phyloP scores from a whole-genome alignment of 2,797 vertebrate species.

The Percopsis omiscomaycus region DNA sequence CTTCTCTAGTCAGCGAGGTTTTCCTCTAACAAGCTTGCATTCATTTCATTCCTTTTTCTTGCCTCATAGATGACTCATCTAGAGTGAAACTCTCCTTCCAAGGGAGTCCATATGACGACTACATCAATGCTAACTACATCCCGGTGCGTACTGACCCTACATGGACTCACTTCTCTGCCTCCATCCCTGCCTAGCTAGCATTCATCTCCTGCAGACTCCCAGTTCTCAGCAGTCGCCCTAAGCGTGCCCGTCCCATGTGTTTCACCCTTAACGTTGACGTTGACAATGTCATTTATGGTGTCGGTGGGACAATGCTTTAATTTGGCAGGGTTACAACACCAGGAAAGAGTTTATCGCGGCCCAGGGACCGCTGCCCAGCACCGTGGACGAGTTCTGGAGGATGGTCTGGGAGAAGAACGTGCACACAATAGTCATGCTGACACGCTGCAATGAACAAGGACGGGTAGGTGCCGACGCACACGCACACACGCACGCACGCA shows the following conservation, averaged over 20 bases:
- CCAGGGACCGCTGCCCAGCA: slow-evolving; percentile 92
- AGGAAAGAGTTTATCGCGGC: slow-evolving; percentile 92
- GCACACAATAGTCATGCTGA: slow-evolving; percentile 91
- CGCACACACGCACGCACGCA: background rate
- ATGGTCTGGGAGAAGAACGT: slow-evolving; percentile 97
- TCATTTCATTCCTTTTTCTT: slow-evolving; percentile 43
- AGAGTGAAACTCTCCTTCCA: slow-evolving; percentile 90
- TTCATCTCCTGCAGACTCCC: no score
- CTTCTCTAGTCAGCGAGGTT: background rate
- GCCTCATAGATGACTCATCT: slow-evolving; percentile 86
- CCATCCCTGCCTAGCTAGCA: slow-evolving; percentile 18
- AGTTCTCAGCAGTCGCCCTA: no score
- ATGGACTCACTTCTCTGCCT: slow-evolving; percentile 14
- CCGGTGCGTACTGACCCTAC: slow-evolving; percentile 79
- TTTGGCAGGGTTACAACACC: slow-evolving; percentile 85
- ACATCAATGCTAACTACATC: slow-evolving; percentile 96
- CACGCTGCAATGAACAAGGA: slow-evolving; percentile 92
- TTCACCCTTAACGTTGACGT: slow-evolving; percentile 5
- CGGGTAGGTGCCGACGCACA: slow-evolving; percentile 79
- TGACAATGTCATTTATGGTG: slow-evolving; percentile 3
- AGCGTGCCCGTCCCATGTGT: background rate
- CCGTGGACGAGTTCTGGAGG: slow-evolving; percentile 92
- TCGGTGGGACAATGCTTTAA: slow-evolving; percentile 21
- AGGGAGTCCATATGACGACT: slow-evolving; percentile 81
- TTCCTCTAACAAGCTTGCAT: slow-evolving; percentile 13